Conservation (phyloP, 2,113 vertebrate species). For the Xenopus tropicalis region UCB_Xtro_10.0 CM004450.2:100788501-100789000, state of each 20-base stretch:
- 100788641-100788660: constrained; percentile 93
- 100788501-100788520: constrained; percentile 92
- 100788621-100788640: constrained; percentile 86
- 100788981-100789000: constrained; percentile 92
- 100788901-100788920: constrained; percentile 91
- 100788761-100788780: constrained; percentile 90
- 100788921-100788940: constrained; percentile 81
- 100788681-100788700: constrained; percentile 92
- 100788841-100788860: constrained; percentile 91
- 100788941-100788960: constrained; percentile 81
- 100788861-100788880: constrained; percentile 89
- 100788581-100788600: constrained; percentile 84
- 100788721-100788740: constrained; percentile 74
- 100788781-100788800: constrained; percentile 98
- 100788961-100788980: constrained; percentile 93
- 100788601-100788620: constrained; percentile 96
- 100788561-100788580: constrained; percentile 82
- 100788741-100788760: constrained; percentile 86
- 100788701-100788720: constrained; percentile 80
- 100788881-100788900: constrained; percentile 85
- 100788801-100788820: constrained; percentile 95
- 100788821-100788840: constrained; percentile 91
- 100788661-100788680: constrained; percentile 91
- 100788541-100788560: constrained; percentile 76
- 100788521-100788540: constrained; percentile 70